A percentile compares a stretch with the other conserved stretches of the same genome.
Evolutionary conservation across 2,888 invertebrate species (phyloP).

Genomic region (Thereva nobilitata): DNA sequence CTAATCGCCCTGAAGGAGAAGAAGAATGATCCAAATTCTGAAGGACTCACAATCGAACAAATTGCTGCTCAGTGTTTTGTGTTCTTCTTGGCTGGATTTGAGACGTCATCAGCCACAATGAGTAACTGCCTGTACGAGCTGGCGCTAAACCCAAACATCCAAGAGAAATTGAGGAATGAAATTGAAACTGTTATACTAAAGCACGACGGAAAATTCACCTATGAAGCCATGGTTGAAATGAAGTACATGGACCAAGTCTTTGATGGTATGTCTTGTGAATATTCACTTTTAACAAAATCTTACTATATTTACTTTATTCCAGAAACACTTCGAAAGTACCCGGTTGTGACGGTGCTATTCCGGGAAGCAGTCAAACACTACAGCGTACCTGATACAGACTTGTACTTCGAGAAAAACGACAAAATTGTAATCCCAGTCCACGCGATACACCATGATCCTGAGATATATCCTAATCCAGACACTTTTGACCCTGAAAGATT

Average conservation of each 20-base stretch:
- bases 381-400: constrained; percentile 44
- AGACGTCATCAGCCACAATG: constrained; percentile 57
- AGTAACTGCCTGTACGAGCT: constrained; percentile 58
- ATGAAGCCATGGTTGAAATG: constrained; percentile 56
- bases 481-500: constrained; percentile 52
- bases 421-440: constrained; percentile 45
- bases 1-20: constrained; percentile 21
- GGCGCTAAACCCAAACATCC: constrained; percentile 56
- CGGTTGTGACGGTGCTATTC: constrained; percentile 50
- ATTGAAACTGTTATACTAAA: constrained; percentile 50
- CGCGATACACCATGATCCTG: constrained; percentile 51
- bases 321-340: constrained; percentile 56
- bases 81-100: constrained; percentile 60
- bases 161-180: constrained; percentile 54
- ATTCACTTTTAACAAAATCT: neutral
- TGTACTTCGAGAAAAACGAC: constrained; percentile 46
- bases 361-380: constrained; percentile 47
- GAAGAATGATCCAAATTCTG: no score
- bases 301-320: constrained; percentile 11
- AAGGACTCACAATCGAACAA: constrained; percentile 49
- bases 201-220: constrained; percentile 52
- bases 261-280: constrained; percentile 57
- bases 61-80: constrained; percentile 59
- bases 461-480: constrained; percentile 51
- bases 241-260: constrained; percentile 56